These are phyloP conservation scores for Isaurus tuberculatus DNA, from an alignment of 92 coral and sea anemone species.

Conservation along the genomic window DNA sequence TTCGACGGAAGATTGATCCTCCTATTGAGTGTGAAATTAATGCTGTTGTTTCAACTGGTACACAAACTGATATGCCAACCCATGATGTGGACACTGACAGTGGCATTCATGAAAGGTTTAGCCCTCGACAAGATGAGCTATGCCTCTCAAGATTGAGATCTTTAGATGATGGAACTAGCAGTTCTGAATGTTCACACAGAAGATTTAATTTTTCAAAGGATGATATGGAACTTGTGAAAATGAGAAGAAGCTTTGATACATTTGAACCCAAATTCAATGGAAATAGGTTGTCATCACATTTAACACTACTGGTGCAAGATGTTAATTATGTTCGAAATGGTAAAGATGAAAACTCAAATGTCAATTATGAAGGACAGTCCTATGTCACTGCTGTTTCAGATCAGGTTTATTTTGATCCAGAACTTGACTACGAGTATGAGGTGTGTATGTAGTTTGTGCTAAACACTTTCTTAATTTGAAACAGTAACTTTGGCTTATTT, in stretches of 20 bases:
- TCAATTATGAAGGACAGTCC: slow-evolving; percentile 57
- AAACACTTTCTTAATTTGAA: no score
- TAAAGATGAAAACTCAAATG: slow-evolving; percentile 67
- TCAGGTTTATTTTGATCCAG: slow-evolving; percentile 95
- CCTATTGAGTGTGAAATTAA: slow-evolving; percentile 67
- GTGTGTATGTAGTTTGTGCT: no score
- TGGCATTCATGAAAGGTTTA: slow-evolving; percentile 91
- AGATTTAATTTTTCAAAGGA: slow-evolving; percentile 81
- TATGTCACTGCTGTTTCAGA: slow-evolving; percentile 83
- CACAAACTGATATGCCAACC: slow-evolving; percentile 85
- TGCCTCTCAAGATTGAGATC: slow-evolving; percentile 76
- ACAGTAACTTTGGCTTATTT: no score
- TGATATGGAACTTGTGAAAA: slow-evolving; percentile 69
- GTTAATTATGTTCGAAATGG: slow-evolving; percentile 69
- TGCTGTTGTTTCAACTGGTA: slow-evolving; percentile 77
- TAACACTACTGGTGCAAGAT: slow-evolving; percentile 73
- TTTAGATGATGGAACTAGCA: slow-evolving; percentile 89
- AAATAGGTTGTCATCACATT: slow-evolving; percentile 63
- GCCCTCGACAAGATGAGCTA: slow-evolving; percentile 84
- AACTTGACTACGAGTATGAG: slow-evolving; percentile 98
- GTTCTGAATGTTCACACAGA: slow-evolving; percentile 86
- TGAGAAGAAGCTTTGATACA: slow-evolving; percentile 68
- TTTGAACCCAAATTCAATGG: slow-evolving; percentile 60
- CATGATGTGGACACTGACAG: slow-evolving; percentile 90
- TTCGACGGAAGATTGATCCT: slow-evolving; percentile 73